phyloP scores from a whole-genome alignment of 2,888 invertebrate genomes.

The Sclerodermus sp. region DNA sequence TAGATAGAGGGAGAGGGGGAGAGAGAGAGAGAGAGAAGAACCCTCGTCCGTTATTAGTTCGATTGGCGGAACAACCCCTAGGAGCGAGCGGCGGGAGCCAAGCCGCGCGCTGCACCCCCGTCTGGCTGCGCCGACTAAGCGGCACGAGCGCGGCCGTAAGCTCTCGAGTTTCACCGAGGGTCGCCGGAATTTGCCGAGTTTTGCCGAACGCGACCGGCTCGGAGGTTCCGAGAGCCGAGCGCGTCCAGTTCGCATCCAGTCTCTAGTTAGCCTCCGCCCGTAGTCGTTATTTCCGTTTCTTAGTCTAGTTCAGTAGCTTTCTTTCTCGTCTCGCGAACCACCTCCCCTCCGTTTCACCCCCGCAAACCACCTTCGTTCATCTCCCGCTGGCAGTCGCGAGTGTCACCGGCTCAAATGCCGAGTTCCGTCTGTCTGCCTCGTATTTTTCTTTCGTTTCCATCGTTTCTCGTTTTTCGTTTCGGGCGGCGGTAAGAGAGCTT shows the following conservation, averaged over 20 bases:
- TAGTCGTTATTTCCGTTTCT: slow-evolving; percentile 47
- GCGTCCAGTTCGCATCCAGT: slow-evolving; percentile 28
- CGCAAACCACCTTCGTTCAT: background rate
- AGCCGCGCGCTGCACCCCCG: too few species aligned
- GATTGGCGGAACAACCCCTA: background rate
- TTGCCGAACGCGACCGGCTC: slow-evolving; percentile 9
- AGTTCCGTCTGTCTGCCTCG: slow-evolving; percentile 38
- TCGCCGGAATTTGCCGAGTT: slow-evolving; percentile 17
- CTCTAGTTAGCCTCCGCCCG: slow-evolving; percentile 51
- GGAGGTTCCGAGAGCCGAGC: background rate
- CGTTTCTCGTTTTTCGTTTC: slow-evolving; percentile 43
- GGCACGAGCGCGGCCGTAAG: slow-evolving; percentile 1
- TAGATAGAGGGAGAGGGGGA: slow-evolving; percentile 2
- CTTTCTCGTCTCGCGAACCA: slow-evolving; percentile 25
- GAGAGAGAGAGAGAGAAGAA: too few species aligned
- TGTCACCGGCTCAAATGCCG: slow-evolving; percentile 37
- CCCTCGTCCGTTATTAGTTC: slow-evolving; percentile 3
- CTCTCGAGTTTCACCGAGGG: too few species aligned
- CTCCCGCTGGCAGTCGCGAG: background rate
- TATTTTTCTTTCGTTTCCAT: slow-evolving; percentile 51
- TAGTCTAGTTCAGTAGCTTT: slow-evolving; percentile 42
- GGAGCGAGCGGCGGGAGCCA: background rate
- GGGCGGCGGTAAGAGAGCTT: slow-evolving; percentile 45
- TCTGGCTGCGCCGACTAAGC: too few species aligned
- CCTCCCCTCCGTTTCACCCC: too few species aligned